Conservation (phyloP, 2,797 vertebrate species). For the Epinephelus coioides region DNA sequence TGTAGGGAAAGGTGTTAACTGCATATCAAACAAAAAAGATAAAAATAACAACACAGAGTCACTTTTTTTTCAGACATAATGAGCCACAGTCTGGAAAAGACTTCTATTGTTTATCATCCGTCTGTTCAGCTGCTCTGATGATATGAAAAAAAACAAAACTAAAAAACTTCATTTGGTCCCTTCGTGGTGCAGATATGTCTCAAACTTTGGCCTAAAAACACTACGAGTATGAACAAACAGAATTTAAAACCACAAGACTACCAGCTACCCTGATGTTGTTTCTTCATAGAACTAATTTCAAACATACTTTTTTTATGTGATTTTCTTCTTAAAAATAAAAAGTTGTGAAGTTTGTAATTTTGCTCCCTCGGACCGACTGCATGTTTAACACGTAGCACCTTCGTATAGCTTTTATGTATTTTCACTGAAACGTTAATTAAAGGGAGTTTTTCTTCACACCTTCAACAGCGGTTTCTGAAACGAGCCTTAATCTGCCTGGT, state of each 20-base stretch:
- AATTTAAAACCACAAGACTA: conserved; percentile 38
- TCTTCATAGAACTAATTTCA: background rate
- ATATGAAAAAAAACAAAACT: conserved; percentile 39
- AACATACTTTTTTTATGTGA: conserved; percentile 9
- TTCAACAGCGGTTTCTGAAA: conserved; percentile 29
- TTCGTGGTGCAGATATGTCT: conserved; percentile 47
- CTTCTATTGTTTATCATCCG: background rate
- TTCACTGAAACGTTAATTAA: conserved; percentile 60
- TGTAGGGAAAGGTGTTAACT: conserved; percentile 3
- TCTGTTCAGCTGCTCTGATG: conserved; percentile 52
- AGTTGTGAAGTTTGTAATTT: conserved; percentile 37
- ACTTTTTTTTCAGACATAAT: conserved; percentile 2
- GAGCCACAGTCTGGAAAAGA: conserved; percentile 45
- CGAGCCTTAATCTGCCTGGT: background rate
- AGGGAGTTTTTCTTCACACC: conserved; percentile 53
- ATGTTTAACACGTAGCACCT: conserved; percentile 62
- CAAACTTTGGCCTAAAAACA: conserved; percentile 58
- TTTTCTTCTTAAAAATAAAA: conserved; percentile 32
- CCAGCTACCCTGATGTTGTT: conserved; percentile 36
- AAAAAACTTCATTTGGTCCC: conserved; percentile 75
- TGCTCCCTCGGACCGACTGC: conserved; percentile 40
- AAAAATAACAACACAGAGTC: conserved; percentile 4
- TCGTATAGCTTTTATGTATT: conserved; percentile 4
- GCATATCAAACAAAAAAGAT: conserved; percentile 29
- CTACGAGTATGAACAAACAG: conserved; percentile 38